Evolutionary conservation across 2,797 vertebrate species (phyloP), one percentile per base, ranked within the genome.

Genomic region (Chiroxiphia lanceolata): DNA sequence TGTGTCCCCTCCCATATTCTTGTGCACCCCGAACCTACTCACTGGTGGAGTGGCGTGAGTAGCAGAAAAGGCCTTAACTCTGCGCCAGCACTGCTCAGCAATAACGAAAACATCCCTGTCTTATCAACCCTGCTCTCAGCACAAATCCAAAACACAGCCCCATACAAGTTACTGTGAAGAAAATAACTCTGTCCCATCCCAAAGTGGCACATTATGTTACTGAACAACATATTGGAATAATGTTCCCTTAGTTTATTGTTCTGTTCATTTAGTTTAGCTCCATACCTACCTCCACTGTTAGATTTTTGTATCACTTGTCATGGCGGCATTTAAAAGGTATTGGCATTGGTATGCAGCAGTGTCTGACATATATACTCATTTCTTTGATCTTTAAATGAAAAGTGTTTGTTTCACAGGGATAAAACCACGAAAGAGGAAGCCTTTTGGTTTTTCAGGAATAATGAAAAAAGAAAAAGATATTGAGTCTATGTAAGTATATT

Each of bases 391-490:
- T 74, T 4, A 95, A 90, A 95, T 59, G 72, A 83, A n/a, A 71
- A 71, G 83, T 42, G 75, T 85, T 96, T 97, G 53, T 96, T 84
- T 95, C 93, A 42, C 54, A 99, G 99, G 98, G 93, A 97, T 99
- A 96, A 99, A 99, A 98, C 98, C 98, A 95, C 98, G 98, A 95
- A 99, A 98, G 97, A 98, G 98, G 96, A 99, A 99, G 97, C 95
- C 98, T 13, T 99, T 99, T 96, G 98, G 97, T 69, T 99, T 99
- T 92, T 98, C 99, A 65, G 99, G 98, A 69, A 98, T 99, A 61
- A 98, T 98, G 83, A 98, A 97, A 95, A 99, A 98, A 98, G 99
- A 99, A 97, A 99, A 99, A 94, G 99, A 99, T 98, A 98, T 98
- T 54, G 99, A 99, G 96, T 99, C 99, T 60, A 98, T 98, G 99